phyloP scores from a whole-genome alignment of 2,888 invertebrate species.

The Acronicta alni region DNA sequence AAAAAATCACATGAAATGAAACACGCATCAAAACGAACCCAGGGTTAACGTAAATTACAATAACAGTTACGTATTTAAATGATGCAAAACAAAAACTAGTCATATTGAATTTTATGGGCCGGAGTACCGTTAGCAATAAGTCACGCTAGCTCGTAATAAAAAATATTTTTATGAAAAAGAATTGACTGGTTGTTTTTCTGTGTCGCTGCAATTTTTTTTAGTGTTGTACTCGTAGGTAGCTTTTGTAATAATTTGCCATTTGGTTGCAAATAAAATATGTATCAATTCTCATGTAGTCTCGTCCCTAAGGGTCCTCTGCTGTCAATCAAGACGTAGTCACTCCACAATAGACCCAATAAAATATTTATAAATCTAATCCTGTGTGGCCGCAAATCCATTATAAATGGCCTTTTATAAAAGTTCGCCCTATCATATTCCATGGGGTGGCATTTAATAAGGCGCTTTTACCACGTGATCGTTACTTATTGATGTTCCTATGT shows the following conservation, averaged over 20 bases:
- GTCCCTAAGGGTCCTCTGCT: conserved; percentile 71
- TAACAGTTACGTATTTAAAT: conserved; percentile 25
- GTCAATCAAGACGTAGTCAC: conserved; percentile 82
- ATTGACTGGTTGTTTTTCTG: conserved; percentile 29
- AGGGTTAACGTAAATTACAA: conserved; percentile 20
- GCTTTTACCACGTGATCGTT: conserved; percentile 75
- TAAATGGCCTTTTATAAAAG: conserved; percentile 77
- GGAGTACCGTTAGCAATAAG: conserved; percentile 51
- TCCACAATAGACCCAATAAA: conserved; percentile 82
- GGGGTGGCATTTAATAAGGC: conserved; percentile 74
- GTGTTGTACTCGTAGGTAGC: conserved; percentile 11
- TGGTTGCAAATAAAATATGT: conserved; percentile 49
- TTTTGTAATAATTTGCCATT: conserved; percentile 47
- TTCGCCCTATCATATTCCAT: conserved; percentile 71
- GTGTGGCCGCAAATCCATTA: conserved; percentile 84
- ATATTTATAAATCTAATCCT: conserved; percentile 86
- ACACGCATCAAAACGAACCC: conserved; percentile 4
- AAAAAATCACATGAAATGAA: not conserved
- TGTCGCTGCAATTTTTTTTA: conserved; percentile 27
- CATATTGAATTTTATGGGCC: conserved; percentile 56
- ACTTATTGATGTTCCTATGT: conserved; percentile 79
- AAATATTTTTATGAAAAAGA: conserved; percentile 40
- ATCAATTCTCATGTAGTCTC: conserved; percentile 56
- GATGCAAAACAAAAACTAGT: conserved; percentile 49
- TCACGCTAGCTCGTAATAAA: conserved; percentile 56